Percentiles rank a stretch among this genome's conserved stretches.
These are phyloP conservation scores for Trichonephila clavipes DNA, from an alignment of 1,140 invertebrate species.

Conservation along the genomic window DNA sequence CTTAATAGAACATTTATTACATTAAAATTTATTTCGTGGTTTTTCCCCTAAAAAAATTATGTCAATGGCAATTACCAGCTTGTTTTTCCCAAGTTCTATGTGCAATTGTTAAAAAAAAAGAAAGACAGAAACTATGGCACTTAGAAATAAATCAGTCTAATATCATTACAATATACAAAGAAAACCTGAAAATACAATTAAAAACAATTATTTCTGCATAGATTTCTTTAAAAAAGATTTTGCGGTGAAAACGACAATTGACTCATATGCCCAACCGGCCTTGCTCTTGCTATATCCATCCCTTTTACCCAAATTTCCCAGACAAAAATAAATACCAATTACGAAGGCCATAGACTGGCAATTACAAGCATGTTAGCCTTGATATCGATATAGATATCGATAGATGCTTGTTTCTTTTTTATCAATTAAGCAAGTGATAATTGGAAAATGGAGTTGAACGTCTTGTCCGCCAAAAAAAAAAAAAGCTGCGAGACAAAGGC, in stretches of 20 bases:
- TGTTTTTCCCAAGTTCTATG: no score
- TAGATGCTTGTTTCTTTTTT: no score
- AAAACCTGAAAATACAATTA: no score
- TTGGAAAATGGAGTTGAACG: neutral
- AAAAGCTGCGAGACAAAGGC: neutral
- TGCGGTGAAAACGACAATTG: neutral
- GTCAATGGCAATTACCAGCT: no score
- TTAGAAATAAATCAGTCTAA: no score
- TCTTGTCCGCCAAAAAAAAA: neutral
- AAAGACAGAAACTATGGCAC: no score
- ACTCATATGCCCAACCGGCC: neutral
- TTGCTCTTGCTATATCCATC: neutral
- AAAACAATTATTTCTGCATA: no score
- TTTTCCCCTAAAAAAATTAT: no score
- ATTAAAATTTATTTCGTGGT: no score
- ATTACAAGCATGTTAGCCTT: neutral
- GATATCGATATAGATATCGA: neutral
- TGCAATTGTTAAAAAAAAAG: no score
- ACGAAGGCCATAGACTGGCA: neutral
- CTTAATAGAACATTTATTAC: no score
- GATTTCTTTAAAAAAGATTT: neutral
- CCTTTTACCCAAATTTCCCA: neutral
- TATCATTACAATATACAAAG: no score
- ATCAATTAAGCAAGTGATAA: neutral
- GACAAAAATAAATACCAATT: neutral